Base-by-base conservation (phyloP, 2,888 invertebrate species). In the Troilus luridus region DNA sequence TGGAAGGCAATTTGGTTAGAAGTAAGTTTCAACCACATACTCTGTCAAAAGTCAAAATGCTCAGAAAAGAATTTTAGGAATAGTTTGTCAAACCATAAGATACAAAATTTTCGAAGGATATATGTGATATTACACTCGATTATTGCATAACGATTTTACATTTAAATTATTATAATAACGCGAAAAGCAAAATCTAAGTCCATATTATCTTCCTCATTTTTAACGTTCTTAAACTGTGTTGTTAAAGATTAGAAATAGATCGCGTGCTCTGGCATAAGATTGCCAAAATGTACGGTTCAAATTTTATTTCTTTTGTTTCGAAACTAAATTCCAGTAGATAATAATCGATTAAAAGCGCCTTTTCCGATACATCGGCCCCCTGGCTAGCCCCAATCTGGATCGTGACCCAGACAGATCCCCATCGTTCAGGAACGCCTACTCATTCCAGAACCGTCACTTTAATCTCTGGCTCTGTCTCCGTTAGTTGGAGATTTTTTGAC, bases 371-470 rank as follows among this genome's bases (percentile, higher is more conserved):
- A 27, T 27, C 8, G 72, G 41, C 72, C 72, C 72, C 72, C 72
- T 77, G 72, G 27, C 72, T 41, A 41, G 72, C 8, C 12, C 85
- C 85, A 58, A 85, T 85, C 85, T 85, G 56, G 56, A 56, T 85
- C 85, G 85, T 85, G 85, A 85, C 85, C 85, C 85, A 58, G 85
- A 85, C 7, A 56, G 56, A 58, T 54, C 85, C 41, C 56, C 85
- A 85, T 85, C 85, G 56, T 58, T 58, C 56, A n/a, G 85, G 56
- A 56, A 85, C 85, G 85, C 85, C 85, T 85, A 54, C 85, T 85
- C 85, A 58, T 58, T 85, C 85, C 85, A 56, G n/a, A 85, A n/a
- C 54, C 85, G 85, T 85, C 85, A 85, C 85, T 85, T 85, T 58
- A 54, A 85, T 54, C 85, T 85, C 56, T 12, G 10, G 14, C 56